Percentiles rank a stretch among this genome's conserved stretches.
phyloP scores from a whole-genome alignment of 2,113 vertebrate genomes.

The Willisornis vidua region DNA sequence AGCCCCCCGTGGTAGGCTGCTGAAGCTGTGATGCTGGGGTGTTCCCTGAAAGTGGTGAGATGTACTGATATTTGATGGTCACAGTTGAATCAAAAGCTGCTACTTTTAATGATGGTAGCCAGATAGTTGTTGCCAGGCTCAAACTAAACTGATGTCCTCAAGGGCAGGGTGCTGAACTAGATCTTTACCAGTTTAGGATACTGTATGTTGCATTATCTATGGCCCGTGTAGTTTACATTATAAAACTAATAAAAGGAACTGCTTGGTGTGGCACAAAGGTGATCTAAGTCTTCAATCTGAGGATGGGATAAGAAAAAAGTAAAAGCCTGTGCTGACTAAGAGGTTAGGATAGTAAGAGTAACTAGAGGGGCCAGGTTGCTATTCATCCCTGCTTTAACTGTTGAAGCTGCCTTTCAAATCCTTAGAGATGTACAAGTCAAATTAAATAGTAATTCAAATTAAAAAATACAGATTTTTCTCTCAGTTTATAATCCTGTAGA shows the following conservation, averaged over 20 bases:
- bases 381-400: background rate
- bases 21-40: background rate
- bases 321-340: background rate
- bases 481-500: background rate
- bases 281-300: background rate
- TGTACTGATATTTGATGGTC: background rate
- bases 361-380: background rate
- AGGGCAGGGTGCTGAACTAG: background rate
- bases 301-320: background rate
- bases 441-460: background rate
- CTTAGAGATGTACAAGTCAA: background rate
- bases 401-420: background rate
- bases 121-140: background rate
- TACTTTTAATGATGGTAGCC: background rate
- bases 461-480: background rate
- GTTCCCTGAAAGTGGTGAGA: background rate
- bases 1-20: background rate
- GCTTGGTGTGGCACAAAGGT: background rate
- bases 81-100: background rate
- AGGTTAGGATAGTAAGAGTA: background rate
- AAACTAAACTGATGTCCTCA: background rate
- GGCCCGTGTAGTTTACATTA: background rate
- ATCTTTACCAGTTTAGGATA: background rate
- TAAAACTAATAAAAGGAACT: background rate
- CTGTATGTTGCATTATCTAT: background rate